phyloP scores from a whole-genome alignment of 2,888 invertebrate species.

The Amphipoea lucens region DNA sequence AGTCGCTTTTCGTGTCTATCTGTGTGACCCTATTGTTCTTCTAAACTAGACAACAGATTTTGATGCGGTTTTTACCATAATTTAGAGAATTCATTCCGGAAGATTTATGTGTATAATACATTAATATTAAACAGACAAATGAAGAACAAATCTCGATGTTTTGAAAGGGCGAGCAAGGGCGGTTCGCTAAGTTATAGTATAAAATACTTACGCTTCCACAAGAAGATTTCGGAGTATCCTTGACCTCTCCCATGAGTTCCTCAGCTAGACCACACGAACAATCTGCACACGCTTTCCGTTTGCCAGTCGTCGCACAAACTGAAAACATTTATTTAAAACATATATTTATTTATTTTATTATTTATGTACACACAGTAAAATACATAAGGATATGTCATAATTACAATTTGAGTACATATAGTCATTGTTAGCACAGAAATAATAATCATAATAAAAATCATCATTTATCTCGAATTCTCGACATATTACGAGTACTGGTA shows the following conservation, averaged over 20 bases:
- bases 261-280: constrained; percentile 99
- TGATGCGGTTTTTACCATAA: background rate
- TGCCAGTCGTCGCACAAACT: constrained; percentile 96
- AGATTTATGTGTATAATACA: background rate
- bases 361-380: too few relatives aligned
- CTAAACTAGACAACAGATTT: background rate
- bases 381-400: too few relatives aligned
- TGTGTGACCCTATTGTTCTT: background rate
- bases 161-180: background rate
- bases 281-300: constrained; percentile 99
- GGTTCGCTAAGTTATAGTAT: background rate
- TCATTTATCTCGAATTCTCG: too few relatives aligned
- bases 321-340: constrained; percentile 63
- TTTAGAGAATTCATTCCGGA: background rate
- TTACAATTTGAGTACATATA: too few relatives aligned
- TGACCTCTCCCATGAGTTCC: constrained; percentile 93
- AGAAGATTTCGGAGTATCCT: constrained; percentile 94
- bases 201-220: constrained; percentile 97
- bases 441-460: background rate
- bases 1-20: background rate
- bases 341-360: too few relatives aligned
- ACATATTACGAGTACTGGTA: background rate
- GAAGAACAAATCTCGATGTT: background rate
- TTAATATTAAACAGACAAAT: background rate
- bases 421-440: background rate